These are phyloP conservation scores for Ennomos quercinarius DNA, from an alignment of 2,888 invertebrate species.

Conservation along the genomic window DNA sequence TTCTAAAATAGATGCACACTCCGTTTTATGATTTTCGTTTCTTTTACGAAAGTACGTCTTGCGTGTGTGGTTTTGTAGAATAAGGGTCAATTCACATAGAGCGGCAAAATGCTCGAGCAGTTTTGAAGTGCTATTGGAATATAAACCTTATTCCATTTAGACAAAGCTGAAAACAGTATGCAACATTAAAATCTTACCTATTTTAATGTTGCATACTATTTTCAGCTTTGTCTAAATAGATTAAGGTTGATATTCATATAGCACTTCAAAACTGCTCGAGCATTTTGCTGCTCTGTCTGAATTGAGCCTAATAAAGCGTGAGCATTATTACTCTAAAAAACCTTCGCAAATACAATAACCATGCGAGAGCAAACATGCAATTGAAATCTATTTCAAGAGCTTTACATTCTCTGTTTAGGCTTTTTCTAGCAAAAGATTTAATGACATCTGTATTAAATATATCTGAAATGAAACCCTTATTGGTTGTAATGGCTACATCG, in stretches of 20 bases:
- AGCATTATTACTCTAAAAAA: slow-evolving; percentile 22
- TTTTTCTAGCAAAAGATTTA: slow-evolving; percentile 53
- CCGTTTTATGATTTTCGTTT: slow-evolving; percentile 39
- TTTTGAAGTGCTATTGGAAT: no score
- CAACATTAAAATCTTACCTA: no score
- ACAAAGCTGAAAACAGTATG: no score
- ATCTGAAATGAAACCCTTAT: slow-evolving; percentile 45
- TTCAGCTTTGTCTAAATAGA: no score
- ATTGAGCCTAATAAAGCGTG: slow-evolving; percentile 13
- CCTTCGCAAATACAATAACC: slow-evolving; percentile 23
- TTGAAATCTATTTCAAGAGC: slow-evolving; percentile 32
- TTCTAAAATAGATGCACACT: slow-evolving; percentile 56
- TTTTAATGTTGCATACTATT: no score
- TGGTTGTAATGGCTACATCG: slow-evolving; percentile 48
- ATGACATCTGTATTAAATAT: slow-evolving; percentile 46
- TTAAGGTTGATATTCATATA: no score
- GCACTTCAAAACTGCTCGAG: no score
- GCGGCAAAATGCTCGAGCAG: no score
- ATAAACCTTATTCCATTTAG: no score
- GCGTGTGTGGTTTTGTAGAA: no score
- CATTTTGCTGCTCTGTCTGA: no score
- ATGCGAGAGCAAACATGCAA: slow-evolving; percentile 30
- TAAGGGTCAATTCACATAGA: no score
- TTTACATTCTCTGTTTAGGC: slow-evolving; percentile 37
- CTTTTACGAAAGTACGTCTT: slow-evolving; percentile 17